phyloP scores from a whole-genome alignment of 1,140 invertebrate species.

The Cotesia typhae region DNA sequence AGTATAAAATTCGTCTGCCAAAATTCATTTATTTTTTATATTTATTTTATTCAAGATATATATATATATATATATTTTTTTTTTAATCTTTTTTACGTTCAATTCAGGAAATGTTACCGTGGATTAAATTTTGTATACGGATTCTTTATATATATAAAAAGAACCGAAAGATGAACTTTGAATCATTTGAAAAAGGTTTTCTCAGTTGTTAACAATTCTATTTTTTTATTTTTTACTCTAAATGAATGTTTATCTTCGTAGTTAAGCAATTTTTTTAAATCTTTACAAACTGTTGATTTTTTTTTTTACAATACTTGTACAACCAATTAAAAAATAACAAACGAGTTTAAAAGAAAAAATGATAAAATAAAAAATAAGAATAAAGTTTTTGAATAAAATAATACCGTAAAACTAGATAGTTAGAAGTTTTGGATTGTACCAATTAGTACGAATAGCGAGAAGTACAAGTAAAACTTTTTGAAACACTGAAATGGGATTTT shows the following conservation, averaged over 20 bases:
- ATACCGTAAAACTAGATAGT: slow-evolving; percentile 9
- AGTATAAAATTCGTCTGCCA: slow-evolving; percentile 21
- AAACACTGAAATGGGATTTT: slow-evolving; percentile 22
- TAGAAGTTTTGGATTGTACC: slow-evolving; percentile 6
- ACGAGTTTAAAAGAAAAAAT: background rate
- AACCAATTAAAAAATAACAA: slow-evolving; percentile 9
- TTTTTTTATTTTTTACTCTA: too few species aligned
- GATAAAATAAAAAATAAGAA: background rate
- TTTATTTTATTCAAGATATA: background rate
- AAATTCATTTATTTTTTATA: slow-evolving; percentile 19
- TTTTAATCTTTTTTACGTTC: background rate
- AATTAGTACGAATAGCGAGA: slow-evolving; percentile 27
- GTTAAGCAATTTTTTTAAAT: background rate
- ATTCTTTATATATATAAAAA: background rate
- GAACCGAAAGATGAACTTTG: slow-evolving; percentile 1
- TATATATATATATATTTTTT: background rate
- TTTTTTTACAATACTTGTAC: background rate
- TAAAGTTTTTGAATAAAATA: slow-evolving; percentile 2
- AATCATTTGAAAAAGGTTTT: background rate
- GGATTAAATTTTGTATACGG: slow-evolving; percentile 20
- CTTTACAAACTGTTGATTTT: background rate
- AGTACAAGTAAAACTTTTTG: slow-evolving; percentile 35
- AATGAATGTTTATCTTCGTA: background rate
- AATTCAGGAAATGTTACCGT: slow-evolving; percentile 11
- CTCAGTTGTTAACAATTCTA: too few species aligned